Conservation (phyloP, 2,797 vertebrate species). For the Spatula clypeata region DNA sequence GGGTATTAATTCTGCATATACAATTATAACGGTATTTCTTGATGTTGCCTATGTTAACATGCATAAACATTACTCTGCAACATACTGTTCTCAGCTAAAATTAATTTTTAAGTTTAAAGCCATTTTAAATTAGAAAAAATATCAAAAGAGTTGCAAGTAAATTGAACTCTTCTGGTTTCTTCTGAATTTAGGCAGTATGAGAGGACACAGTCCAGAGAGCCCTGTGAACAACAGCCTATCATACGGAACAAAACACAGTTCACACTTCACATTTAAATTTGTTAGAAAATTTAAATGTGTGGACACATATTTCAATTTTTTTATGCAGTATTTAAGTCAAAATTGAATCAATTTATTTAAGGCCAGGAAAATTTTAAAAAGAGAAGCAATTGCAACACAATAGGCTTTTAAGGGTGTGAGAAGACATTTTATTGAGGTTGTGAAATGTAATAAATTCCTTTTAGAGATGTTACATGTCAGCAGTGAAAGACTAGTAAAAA, state of each 20-base stretch:
- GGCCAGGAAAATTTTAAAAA: neutral
- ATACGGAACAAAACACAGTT: neutral
- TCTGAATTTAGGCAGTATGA: conserved; percentile 8
- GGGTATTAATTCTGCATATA: neutral
- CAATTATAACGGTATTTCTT: neutral
- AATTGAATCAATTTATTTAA: neutral
- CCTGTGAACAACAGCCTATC: neutral
- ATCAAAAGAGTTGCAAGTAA: conserved; percentile 17
- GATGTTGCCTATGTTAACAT: neutral
- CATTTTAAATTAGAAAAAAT: conserved; percentile 62
- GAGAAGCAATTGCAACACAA: neutral
- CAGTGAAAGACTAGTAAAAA: conserved; percentile 17
- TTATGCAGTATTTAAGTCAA: conserved; percentile 8
- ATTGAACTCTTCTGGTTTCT: conserved; percentile 28
- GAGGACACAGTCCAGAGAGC: neutral
- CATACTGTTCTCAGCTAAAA: conserved; percentile 33
- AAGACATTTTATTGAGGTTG: neutral
- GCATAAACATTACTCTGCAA: conserved; percentile 29
- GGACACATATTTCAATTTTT: conserved; percentile 1
- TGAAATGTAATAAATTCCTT: conserved; percentile 45
- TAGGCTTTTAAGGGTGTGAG: neutral
- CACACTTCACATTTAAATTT: conserved; percentile 25
- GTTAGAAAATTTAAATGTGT: conserved; percentile 18
- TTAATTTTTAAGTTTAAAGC: conserved; percentile 48
- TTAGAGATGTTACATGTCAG: conserved; percentile 31